Base-by-base conservation (phyloP, 2,797 vertebrate species). In the Apodemus agrarius region DNA sequence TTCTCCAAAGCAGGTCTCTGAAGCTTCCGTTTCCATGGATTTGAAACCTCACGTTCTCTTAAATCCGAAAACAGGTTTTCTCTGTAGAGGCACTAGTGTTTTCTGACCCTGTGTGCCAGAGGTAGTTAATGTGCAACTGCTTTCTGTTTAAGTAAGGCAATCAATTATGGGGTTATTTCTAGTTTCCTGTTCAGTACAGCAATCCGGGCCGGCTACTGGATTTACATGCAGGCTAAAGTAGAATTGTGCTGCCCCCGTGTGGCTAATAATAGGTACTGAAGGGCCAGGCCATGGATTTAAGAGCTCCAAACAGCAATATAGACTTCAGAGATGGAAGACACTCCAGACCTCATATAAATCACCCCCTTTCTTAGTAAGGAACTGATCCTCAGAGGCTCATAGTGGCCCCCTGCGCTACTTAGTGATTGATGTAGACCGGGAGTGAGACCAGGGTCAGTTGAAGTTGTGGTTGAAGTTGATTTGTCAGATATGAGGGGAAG, bases 131-230 rank as follows among this genome's bases (percentile, higher is more conserved):
- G 0, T 2, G 81, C 43, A 63, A 83, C 31, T 24, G 90, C 82
- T 95, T 94, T 75, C 94, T 43, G 37, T 52, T 92, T 97, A 92
- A 31, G 96, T 95, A 97, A 94, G 34, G 82, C 95, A 87, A 92
- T 96, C 95, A 61, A 93, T 96, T 96, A 59, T 54, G 63, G 74
- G 46, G 11, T 37, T 78, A 69, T 79, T 69, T 69, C 91, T 34
- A 52, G 31, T 78, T 37, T 63, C 26, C n/a, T 13, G 6, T 11
- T 17, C 26, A 0, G 9, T 3, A 1, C 9, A 2, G 17, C 0
- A 1, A 7, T 37, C 46, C 1, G 3, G 37, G 16, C 11, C 0
- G 13, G 0, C 13, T 5, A 0, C 7, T 0, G 2, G 0, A 4
- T 17, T 29, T 37, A 1, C 10, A 3, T 4, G 46, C 22, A 94